phyloP scores from a whole-genome alignment of 2,113 vertebrate genomes.

The Dasyprocta punctata region DNA sequence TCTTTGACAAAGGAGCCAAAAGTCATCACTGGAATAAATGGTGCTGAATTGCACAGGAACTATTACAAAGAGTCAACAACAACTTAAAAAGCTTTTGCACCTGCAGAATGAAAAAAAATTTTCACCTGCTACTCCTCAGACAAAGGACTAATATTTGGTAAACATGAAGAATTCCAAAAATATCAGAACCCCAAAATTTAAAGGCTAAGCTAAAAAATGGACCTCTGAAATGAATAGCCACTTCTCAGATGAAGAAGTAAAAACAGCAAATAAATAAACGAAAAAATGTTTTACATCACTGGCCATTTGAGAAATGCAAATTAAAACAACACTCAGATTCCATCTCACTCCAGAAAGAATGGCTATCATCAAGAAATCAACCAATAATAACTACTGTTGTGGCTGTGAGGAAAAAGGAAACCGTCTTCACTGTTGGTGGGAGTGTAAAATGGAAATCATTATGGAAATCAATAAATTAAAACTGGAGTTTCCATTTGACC shows the following conservation, averaged over 20 bases:
- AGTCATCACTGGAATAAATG: not conserved
- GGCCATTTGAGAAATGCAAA: not conserved
- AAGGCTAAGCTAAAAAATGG: not conserved
- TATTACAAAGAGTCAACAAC: not conserved
- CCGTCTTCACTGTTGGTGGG: not conserved
- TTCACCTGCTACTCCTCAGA: not conserved
- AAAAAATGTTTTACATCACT: not conserved
- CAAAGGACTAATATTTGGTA: not conserved
- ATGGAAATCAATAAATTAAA: not conserved
- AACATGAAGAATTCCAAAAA: not conserved
- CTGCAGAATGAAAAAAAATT: not conserved
- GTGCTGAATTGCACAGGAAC: not conserved
- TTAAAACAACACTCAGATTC: not conserved
- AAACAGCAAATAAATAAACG: not conserved
- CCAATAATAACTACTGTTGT: not conserved
- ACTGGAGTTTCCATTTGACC: not conserved
- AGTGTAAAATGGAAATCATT: not conserved
- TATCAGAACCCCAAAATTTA: not conserved
- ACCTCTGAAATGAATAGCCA: not conserved
- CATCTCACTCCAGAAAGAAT: not conserved
- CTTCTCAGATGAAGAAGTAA: not conserved
- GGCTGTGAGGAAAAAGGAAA: not conserved
- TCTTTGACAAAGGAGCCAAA: not conserved
- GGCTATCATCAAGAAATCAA: not conserved
- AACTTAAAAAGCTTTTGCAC: not conserved